Evolutionary conservation across 1,140 invertebrate genomes (phyloP), one percentile per base, ranked within the genome.

Genomic region (Drosophila busckii): DNA sequence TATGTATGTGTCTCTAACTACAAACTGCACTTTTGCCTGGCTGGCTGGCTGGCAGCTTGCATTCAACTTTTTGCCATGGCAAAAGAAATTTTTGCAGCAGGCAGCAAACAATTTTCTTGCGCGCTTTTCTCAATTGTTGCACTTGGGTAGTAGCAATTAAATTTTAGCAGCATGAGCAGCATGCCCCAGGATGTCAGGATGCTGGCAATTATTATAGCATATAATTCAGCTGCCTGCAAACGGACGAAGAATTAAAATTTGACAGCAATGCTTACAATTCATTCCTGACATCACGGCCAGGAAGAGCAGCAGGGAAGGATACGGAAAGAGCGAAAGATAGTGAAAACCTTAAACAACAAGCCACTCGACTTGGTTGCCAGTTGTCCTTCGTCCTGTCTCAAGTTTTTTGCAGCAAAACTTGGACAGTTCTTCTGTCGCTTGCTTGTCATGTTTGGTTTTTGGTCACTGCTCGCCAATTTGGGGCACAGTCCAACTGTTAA

Each of bases 101-200:
- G n/a, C 17, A 4, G 38, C 20, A 17, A 50, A 60, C 42, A 64
- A 64, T 46, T 46, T 25, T 22, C 10, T 10, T 16, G 38, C 16
- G 28, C 26, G 19, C 19, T 20, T 69, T 70, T 70, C n/a, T n/a
- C 67, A 70, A 70, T 70, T 70, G 66, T 70, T 70, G 60, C 66
- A 64, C 48, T 29, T 41, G 16, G 13, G 38, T 17, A 41, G 15
- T 26, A 44, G 8, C 25, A 44, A 44, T 44, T 44, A 44, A 44
- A 44, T 29, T 44, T 44, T 6, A 25, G 23, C 41, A 20, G n/a
- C 28, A 44, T 44, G 13, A 29, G 41, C 29, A 10, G n/a, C n/a
- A n/a, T n/a, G n/a, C n/a, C n/a, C n/a, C n/a, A n/a, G n/a, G n/a
- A n/a, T n/a, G n/a, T n/a, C 4, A 26, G 15, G 23, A 28, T 17